Evolutionary conservation across 2,797 vertebrate genomes (phyloP).

Genomic region (Artibeus jamaicensis): DNA sequence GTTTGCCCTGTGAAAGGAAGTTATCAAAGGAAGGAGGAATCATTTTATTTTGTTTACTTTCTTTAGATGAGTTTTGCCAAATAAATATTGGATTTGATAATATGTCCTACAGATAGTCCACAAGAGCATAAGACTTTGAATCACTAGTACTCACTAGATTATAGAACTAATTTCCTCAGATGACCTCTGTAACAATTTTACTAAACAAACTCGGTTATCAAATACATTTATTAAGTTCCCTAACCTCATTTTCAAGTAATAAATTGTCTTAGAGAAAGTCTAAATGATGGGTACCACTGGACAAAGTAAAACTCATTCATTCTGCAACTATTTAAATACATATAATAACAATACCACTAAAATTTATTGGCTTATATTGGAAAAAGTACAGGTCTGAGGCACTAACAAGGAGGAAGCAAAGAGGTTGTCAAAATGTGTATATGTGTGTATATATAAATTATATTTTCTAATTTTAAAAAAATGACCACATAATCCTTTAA

Average conservation of each 20-base stretch:
- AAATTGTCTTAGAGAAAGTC: neutral
- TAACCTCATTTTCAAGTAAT: neutral
- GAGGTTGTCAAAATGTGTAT: neutral
- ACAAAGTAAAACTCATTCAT: neutral
- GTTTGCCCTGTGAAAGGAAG: neutral
- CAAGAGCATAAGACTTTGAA: neutral
- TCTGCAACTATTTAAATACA: slow-evolving; percentile 5
- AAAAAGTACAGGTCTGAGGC: neutral
- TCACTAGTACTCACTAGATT: neutral
- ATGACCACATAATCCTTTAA: neutral
- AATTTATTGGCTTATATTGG: neutral
- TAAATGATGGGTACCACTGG: neutral
- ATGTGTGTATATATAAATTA: neutral
- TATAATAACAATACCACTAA: neutral
- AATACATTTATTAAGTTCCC: neutral
- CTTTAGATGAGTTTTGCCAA: neutral
- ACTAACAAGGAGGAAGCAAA: neutral
- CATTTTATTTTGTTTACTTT: neutral
- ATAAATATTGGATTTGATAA: neutral
- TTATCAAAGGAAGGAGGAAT: neutral
- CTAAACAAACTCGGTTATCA: neutral
- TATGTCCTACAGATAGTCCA: neutral
- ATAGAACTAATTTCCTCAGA: neutral
- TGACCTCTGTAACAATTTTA: neutral
- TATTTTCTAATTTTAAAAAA: slow-evolving; percentile 31